A percentile compares a stretch with the other conserved stretches of the same genome.
phyloP scores from a whole-genome alignment of 2,113 vertebrate genomes.

The Helogale parvula region DNA sequence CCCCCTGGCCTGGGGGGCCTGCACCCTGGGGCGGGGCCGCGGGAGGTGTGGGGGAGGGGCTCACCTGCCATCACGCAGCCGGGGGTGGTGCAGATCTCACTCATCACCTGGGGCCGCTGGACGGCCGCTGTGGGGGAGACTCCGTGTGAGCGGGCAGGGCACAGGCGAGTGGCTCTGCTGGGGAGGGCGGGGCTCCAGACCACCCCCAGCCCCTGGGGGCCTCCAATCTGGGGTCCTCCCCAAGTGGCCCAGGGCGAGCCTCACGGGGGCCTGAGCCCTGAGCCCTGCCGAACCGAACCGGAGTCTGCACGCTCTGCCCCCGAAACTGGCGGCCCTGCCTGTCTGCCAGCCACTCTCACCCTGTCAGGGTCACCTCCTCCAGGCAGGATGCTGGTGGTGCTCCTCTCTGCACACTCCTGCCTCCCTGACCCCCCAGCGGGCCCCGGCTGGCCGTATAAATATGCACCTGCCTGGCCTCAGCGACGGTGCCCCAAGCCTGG shows the following conservation, averaged over 20 bases:
- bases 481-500: fast-evolving
- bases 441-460: too few species aligned
- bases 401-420: fast-evolving
- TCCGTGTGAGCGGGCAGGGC: fast-evolving
- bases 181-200: neutral
- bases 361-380: neutral
- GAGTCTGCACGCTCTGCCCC: neutral
- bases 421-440: neutral
- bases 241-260: neutral
- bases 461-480: neutral
- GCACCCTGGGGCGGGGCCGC: fast-evolving
- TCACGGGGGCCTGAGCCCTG: too few species aligned
- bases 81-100: constrained; percentile 88
- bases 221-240: neutral
- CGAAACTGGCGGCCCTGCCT: neutral
- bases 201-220: fast-evolving
- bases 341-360: neutral
- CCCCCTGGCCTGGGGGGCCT: neutral
- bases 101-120: constrained; percentile 61
- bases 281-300: too few species aligned
- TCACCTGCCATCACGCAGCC: constrained; percentile 96
- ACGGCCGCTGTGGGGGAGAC: constrained; percentile 86
- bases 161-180: neutral
- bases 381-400: neutral
- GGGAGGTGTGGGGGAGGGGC: neutral